Evolutionary conservation across 1,140 invertebrate genomes (phyloP).

Genomic region (Chlorops oryzae): DNA sequence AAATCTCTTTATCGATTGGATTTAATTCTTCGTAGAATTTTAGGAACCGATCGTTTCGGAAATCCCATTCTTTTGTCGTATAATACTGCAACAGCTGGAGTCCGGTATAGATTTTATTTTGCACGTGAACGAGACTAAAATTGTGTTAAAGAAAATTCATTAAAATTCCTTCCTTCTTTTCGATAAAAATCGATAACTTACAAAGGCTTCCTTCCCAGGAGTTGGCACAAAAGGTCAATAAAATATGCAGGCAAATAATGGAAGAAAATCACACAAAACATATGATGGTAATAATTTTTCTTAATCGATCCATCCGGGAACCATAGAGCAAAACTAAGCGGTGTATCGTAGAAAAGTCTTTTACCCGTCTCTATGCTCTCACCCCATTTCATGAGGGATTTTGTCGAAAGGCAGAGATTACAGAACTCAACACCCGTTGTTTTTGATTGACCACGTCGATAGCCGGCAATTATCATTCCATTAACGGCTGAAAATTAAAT

Average conservation of each 20-base stretch:
- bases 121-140: conserved; percentile 60
- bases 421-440: conserved; percentile 49
- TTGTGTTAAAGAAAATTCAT: neutral
- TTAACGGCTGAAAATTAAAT: no score
- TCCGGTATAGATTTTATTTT: conserved; percentile 59
- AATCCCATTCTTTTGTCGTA: conserved; percentile 77
- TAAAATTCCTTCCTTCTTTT: no score
- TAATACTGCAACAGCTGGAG: conserved; percentile 74
- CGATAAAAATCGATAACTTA: conserved; percentile 51
- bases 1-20: conserved; percentile 54
- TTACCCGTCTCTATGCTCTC: conserved; percentile 63
- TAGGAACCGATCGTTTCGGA: conserved; percentile 65
- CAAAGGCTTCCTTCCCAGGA: conserved; percentile 73
- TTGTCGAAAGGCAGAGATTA: conserved; percentile 57
- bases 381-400: conserved; percentile 70
- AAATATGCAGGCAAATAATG: conserved; percentile 78
- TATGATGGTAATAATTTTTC: conserved; percentile 59
- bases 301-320: conserved; percentile 74
- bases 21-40: conserved; percentile 57
- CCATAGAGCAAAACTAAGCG: conserved; percentile 66
- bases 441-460: conserved; percentile 51
- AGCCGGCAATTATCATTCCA: conserved; percentile 69
- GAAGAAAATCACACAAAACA: conserved; percentile 63
- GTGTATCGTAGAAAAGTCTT: conserved; percentile 56
- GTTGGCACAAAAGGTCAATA: conserved; percentile 61